A percentile compares a stretch with the other conserved stretches of the same genome.
Conservation (phyloP, 37 sponge, comb jelly and placozoan species). For the Haliclona indistincta region DNA sequence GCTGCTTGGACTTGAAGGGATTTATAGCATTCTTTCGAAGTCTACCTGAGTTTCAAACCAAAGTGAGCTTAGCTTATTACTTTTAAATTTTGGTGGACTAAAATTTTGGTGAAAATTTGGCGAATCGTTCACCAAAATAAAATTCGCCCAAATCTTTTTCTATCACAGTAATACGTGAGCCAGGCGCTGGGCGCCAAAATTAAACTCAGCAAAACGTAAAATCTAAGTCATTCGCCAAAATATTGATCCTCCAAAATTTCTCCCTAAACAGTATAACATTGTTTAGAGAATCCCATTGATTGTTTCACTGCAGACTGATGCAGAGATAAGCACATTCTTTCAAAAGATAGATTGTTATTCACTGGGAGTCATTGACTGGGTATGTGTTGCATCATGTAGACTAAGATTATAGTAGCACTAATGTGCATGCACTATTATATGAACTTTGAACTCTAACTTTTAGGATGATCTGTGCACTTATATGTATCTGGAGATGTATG, state of each 20-base stretch:
- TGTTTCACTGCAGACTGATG: slow-evolving; percentile 38
- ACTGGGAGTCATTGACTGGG: slow-evolving; percentile 83
- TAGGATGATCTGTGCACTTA: slow-evolving; percentile 91
- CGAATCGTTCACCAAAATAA: too few species aligned
- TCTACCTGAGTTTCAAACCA: slow-evolving; percentile 46
- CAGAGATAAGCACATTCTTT: slow-evolving; percentile 71
- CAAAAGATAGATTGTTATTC: slow-evolving; percentile 88
- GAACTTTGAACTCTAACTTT: background rate
- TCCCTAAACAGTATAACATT: too few species aligned
- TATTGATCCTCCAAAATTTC: too few species aligned
- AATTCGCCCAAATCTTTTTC: too few species aligned
- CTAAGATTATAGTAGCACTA: background rate
- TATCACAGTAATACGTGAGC: too few species aligned
- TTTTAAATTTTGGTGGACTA: too few species aligned
- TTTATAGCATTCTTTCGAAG: slow-evolving; percentile 43
- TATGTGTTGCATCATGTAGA: background rate
- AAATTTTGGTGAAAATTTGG: too few species aligned
- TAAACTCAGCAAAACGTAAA: too few species aligned
- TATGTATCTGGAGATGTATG: slow-evolving; percentile 80
- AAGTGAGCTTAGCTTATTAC: too few species aligned
- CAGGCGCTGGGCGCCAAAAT: too few species aligned
- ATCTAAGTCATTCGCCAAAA: too few species aligned
- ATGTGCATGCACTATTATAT: background rate
- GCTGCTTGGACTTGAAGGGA: slow-evolving; percentile 30
- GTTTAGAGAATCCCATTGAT: background rate